Evolutionary conservation across 2,888 invertebrate genomes (phyloP).

Genomic region (Melinopterus prodromus): DNA sequence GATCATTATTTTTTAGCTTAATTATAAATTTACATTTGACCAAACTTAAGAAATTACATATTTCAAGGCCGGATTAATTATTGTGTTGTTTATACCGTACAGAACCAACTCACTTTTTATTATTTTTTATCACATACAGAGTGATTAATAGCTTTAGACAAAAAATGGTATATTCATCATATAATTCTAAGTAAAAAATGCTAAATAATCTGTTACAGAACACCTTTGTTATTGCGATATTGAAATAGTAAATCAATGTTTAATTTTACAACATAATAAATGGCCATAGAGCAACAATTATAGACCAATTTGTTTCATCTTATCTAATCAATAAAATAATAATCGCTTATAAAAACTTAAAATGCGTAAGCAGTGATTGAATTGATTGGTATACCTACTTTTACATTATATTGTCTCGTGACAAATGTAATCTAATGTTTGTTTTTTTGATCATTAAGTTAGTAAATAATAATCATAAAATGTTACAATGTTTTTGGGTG

Average conservation of each 20-base stretch:
- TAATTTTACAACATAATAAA: neutral
- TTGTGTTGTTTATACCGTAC: too few species aligned
- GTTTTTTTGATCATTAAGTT: neutral
- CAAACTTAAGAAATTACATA: neutral
- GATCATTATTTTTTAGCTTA: conserved; percentile 12
- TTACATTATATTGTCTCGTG: neutral
- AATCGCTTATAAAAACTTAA: neutral
- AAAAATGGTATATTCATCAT: too few species aligned
- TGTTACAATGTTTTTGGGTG: too few species aligned
- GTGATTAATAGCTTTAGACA: too few species aligned
- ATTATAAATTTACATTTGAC: conserved; percentile 5
- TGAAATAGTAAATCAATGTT: too few species aligned
- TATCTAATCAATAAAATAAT: conserved; percentile 4
- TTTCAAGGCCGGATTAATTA: neutral
- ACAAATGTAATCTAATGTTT: neutral
- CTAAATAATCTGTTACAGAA: too few species aligned
- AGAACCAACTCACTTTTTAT: too few species aligned
- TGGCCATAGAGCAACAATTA: neutral
- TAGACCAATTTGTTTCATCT: neutral
- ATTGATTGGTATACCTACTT: neutral
- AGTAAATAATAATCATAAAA: too few species aligned
- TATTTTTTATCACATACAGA: too few species aligned
- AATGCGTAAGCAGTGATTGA: neutral
- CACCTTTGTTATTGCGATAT: too few species aligned
- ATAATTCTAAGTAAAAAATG: too few species aligned